Conservation (phyloP, 64 coral and sea anemone genomes). For the Porites lutea region DNA sequence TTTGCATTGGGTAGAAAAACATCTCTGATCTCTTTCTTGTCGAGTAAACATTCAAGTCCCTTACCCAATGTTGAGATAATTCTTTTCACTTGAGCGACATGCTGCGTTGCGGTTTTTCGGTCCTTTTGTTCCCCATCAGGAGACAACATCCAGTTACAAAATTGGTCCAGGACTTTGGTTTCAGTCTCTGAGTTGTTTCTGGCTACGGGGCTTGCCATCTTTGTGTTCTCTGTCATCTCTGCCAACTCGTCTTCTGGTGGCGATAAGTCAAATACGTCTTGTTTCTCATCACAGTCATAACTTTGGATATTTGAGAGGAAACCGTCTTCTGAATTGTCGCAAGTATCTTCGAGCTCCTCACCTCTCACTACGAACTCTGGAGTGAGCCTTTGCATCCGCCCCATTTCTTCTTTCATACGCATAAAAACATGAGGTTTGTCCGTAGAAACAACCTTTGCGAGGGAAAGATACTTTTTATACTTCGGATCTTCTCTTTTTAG, state of each 20-base stretch:
- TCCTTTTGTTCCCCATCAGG: constrained; percentile 80
- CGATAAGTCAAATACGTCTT: not conserved
- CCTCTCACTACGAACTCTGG: not conserved
- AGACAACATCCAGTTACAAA: constrained; percentile 68
- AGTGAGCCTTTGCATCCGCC: not conserved
- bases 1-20: constrained; percentile 68
- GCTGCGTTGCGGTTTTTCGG: constrained; percentile 79
- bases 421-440: not conserved
- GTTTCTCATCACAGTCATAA: not conserved
- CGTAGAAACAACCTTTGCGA: not conserved
- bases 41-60: constrained; percentile 51
- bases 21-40: constrained; percentile 64
- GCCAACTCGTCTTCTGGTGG: not conserved
- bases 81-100: constrained; percentile 62
- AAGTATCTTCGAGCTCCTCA: not conserved
- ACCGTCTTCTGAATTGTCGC: not conserved
- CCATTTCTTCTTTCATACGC: constrained; percentile 25
- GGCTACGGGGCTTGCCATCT: not conserved
- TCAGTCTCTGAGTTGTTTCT: not conserved
- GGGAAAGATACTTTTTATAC: not conserved
- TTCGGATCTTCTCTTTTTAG: constrained; percentile 9
- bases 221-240: not conserved
- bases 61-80: constrained; percentile 35
- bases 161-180: constrained; percentile 17
- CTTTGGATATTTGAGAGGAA: not conserved